These are phyloP conservation scores for Myiotriccus ornatus DNA, from an alignment of 2,797 vertebrate genomes.

Conservation along the genomic window DNA sequence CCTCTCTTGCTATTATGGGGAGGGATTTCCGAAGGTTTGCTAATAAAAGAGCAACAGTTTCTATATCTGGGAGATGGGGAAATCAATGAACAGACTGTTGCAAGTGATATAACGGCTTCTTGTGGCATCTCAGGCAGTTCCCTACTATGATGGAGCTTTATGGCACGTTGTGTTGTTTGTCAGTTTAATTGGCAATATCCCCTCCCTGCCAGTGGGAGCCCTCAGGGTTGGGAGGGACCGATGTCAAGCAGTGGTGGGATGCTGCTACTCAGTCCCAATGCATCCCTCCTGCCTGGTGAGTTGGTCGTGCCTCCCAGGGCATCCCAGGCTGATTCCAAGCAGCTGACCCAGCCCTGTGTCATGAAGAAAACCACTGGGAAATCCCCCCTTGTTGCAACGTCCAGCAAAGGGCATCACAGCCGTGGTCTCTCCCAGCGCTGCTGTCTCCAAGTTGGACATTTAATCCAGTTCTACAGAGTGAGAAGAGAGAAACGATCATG, in stretches of 20 bases:
- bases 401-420: not conserved
- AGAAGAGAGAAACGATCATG: not conserved
- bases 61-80: slow-evolving; percentile 15
- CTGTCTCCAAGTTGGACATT: not conserved
- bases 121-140: not conserved
- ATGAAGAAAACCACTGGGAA: accelerated
- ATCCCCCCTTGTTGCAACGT: accelerated
- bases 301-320: not conserved
- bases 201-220: not conserved
- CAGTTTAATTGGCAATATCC: not conserved
- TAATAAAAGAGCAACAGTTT: slow-evolving; percentile 24
- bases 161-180: not conserved
- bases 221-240: not conserved
- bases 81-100: slow-evolving; percentile 29
- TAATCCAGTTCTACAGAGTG: not conserved
- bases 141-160: not conserved
- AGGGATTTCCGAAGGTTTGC: slow-evolving; percentile 37
- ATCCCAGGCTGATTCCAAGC: not conserved
- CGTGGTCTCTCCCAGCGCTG: not conserved
- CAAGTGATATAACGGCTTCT: slow-evolving; percentile 10
- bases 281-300: not conserved
- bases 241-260: accelerated
- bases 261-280: not conserved
- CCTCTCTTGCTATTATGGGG: not conserved
- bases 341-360: not conserved